Evolutionary conservation across 2,888 invertebrate genomes (phyloP).

Genomic region (Polyommatus iphigenia): DNA sequence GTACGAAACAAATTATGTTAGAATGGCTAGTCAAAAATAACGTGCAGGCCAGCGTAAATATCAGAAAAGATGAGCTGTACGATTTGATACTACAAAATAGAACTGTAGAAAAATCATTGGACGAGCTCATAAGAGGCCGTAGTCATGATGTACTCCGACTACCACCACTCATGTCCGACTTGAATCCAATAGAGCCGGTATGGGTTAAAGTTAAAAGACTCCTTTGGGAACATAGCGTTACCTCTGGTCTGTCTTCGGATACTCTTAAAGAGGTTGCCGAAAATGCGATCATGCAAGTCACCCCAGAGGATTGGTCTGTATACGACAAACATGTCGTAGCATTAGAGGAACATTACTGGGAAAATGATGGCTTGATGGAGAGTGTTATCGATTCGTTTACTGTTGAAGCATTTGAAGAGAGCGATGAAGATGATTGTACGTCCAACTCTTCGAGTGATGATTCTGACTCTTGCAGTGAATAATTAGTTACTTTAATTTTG

Average conservation of each 20-base stretch:
- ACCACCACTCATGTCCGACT: background rate
- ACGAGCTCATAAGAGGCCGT: background rate
- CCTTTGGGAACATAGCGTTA: background rate
- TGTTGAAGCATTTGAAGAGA: background rate
- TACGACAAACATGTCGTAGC: background rate
- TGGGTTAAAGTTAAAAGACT: background rate
- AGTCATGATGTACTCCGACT: background rate
- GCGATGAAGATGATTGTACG: background rate
- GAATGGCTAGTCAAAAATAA: background rate
- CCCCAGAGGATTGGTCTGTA: background rate
- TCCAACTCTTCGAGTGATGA: background rate
- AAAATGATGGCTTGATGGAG: background rate
- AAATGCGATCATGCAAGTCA: background rate
- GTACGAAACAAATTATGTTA: background rate
- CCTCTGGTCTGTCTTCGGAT: background rate
- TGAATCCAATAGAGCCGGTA: background rate
- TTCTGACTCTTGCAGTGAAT: background rate
- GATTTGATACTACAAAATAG: background rate
- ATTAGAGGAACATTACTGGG: background rate
- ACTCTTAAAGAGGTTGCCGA: background rate
- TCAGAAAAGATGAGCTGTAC: background rate
- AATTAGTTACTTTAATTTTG: background rate
- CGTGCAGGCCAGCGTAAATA: background rate
- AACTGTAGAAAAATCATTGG: background rate
- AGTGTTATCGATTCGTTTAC: background rate